Base-by-base conservation (phyloP, 64 coral and sea anemone genomes). In the Pocillopora verrucosa region DNA sequence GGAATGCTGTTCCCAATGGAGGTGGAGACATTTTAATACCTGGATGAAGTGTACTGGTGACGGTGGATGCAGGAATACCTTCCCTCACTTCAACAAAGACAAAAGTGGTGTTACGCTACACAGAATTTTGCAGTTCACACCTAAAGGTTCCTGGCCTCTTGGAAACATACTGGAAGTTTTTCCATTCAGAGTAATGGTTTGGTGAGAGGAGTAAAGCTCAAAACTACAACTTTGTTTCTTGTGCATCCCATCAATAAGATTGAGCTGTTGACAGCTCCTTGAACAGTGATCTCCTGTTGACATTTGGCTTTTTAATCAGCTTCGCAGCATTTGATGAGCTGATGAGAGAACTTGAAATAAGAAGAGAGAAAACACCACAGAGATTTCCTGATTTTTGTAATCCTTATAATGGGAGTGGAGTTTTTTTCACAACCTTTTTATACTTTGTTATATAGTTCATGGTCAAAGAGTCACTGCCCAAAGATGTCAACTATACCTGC, bases 131-230 rank as follows among this genome's bases (percentile, higher is more conserved):
- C 36, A 10, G 36, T 89, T 20, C 9, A 13, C 26, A 11, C 88
- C 87, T 38, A 5, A 76, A 0, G 20, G 58, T 41, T 78, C 30
- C 9, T 89, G 87, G 87, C 76, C 75, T 11, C 76, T 89, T 41
- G 87, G 74, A 13, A 38, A 76, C 37, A 34, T 89, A 13, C 75
- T 79, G 0, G 87, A 89, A 25, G 61, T 80, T 37, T 19, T 65
- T 61, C 65, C 3, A 89, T 35, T 34, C 1, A 25, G 10, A 6
- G 51, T 19, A 76, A 89, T 58, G 88, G 77, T 19, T 51, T 89
- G 57, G 88, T 89, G 1, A 45, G 88, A 19, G 34, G 60, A 16
- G 59, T 78, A 11, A 79, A 80, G 25, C 26, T 89, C 59, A 89
- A 89, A 37, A 79, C 76, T 3, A 56, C 16, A 35, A 89, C 30